Conservation (phyloP, 1,140 invertebrate species). For the Archegozetes longisetosus region DNA sequence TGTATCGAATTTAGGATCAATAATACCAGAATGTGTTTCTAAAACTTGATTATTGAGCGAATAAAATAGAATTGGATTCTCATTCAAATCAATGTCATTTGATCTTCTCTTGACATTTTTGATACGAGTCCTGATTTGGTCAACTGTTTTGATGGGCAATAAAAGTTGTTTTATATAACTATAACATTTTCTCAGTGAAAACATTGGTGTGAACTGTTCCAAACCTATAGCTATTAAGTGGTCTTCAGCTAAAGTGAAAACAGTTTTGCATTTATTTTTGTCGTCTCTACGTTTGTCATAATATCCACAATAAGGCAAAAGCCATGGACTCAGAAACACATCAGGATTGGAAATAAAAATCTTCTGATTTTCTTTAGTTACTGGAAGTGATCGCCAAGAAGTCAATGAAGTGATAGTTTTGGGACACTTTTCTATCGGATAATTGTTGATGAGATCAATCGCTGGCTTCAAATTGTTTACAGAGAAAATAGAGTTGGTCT, state of each 20-base stretch:
- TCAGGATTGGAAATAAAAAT: conserved; percentile 1
- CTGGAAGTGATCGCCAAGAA: conserved; percentile 6
- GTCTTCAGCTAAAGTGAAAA: conserved; percentile 5
- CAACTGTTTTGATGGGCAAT: not conserved
- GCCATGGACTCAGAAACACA: not conserved
- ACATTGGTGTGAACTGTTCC: conserved; percentile 1
- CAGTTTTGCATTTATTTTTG: not conserved
- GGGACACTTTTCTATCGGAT: not conserved
- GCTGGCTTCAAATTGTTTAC: not conserved
- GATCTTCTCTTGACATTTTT: conserved; percentile 1
- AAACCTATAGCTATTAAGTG: conserved; percentile 5
- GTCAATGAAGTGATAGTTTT: not conserved
- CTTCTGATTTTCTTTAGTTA: not conserved
- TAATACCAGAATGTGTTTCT: not conserved
- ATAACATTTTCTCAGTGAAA: not conserved
- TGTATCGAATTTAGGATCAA: not conserved
- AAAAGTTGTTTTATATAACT: not conserved
- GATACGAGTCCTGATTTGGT: conserved; percentile 1
- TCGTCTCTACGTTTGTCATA: not conserved
- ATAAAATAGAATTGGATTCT: not conserved
- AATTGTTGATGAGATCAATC: not conserved
- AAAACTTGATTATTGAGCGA: not conserved
- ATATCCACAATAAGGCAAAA: not conserved
- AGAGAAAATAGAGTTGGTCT: not conserved
- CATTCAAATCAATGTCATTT: not conserved